These are phyloP conservation scores for Sylvilagus floridanus DNA, from an alignment of 2,797 vertebrate species.

Conservation along the genomic window DNA sequence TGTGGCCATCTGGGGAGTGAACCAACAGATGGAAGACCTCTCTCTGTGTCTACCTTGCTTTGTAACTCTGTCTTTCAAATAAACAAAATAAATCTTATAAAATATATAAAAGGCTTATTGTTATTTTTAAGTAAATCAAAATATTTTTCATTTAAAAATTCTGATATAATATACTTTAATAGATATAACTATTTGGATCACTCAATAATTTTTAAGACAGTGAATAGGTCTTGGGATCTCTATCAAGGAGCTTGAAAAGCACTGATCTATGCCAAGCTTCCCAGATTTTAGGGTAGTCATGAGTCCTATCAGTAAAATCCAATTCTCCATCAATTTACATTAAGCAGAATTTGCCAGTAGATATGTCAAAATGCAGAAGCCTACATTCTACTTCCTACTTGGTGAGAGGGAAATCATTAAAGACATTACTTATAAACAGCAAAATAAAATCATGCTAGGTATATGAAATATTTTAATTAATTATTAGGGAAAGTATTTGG, in stretches of 20 bases:
- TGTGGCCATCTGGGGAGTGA: too few relatives aligned
- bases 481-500: too few relatives aligned
- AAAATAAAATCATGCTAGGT: not conserved
- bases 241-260: not conserved
- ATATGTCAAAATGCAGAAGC: not conserved
- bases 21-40: too few relatives aligned
- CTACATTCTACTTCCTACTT: not conserved
- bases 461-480: not conserved
- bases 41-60: too few relatives aligned
- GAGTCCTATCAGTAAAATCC: not conserved
- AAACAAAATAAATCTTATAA: too few relatives aligned
- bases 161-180: not conserved
- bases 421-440: not conserved
- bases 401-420: not conserved
- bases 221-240: not conserved
- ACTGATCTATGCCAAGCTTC: not conserved
- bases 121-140: not conserved
- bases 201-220: not conserved
- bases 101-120: not conserved
- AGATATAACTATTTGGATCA: not conserved
- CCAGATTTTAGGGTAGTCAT: too few relatives aligned
- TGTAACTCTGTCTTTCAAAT: too few relatives aligned
- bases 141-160: not conserved
- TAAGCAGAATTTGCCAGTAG: not conserved
- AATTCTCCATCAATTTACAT: not conserved